Conservation (phyloP, 2,888 invertebrate species). For the Elysia crispata region DNA sequence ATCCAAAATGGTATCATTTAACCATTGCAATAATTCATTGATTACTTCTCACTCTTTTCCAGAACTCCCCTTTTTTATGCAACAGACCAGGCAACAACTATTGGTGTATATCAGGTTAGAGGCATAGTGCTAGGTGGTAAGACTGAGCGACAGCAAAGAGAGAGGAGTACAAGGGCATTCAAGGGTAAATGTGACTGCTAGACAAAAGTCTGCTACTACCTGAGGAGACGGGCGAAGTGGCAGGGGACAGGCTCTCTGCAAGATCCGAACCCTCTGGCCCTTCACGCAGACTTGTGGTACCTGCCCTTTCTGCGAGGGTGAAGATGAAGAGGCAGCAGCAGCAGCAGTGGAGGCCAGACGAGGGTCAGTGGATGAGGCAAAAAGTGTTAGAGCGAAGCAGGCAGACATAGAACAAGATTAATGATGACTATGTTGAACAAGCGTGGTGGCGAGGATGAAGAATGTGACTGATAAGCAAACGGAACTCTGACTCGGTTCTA, state of each 20-base stretch:
- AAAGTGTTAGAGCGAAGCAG: slow-evolving; percentile 48
- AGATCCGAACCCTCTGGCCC: slow-evolving; percentile 51
- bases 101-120: no score
- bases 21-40: no score
- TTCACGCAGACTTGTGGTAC: slow-evolving; percentile 46
- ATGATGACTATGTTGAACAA: slow-evolving; percentile 43
- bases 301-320: slow-evolving; percentile 40
- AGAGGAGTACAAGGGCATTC: background rate
- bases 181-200: background rate
- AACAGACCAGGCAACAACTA: no score
- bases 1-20: no score
- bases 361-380: slow-evolving; percentile 46
- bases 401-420: slow-evolving; percentile 41
- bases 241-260: slow-evolving; percentile 49
- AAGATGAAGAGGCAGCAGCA: background rate
- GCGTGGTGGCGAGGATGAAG: slow-evolving; percentile 16
- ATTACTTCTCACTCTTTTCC: no score
- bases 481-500: no score
- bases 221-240: slow-evolving; percentile 48
- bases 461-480: no score
- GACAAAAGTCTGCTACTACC: no score
- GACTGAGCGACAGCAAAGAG: no score
- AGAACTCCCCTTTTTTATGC: no score
- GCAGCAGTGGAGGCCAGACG: background rate
- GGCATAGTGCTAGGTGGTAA: no score